These are phyloP conservation scores for Pardosa pseudoannulata DNA, from an alignment of 2,888 invertebrate species.

Conservation along the genomic window DNA sequence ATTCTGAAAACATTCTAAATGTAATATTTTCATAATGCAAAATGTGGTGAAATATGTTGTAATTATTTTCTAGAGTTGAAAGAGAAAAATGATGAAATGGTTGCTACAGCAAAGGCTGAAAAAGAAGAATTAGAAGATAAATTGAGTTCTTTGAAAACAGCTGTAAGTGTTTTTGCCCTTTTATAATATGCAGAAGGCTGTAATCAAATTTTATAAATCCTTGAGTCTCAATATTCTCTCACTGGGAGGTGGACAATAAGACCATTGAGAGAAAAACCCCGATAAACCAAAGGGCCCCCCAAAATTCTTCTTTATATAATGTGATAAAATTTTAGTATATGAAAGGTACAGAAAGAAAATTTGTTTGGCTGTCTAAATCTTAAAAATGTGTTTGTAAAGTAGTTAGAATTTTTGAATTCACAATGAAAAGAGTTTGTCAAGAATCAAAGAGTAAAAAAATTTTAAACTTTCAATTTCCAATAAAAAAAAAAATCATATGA, in stretches of 20 bases:
- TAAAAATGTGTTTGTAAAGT: too few species aligned
- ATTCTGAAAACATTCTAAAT: too few species aligned
- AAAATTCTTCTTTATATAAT: neutral
- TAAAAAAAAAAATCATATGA: too few species aligned
- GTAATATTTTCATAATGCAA: neutral
- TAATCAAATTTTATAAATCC: neutral
- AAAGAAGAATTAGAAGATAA: constrained; percentile 25
- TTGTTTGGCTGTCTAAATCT: too few species aligned
- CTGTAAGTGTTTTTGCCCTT: neutral
- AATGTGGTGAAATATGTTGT: neutral
- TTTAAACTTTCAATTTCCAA: too few species aligned
- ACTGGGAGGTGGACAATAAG: neutral
- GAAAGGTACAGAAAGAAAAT: too few species aligned
- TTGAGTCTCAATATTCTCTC: neutral
- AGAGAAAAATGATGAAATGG: constrained; percentile 42
- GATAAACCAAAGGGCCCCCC: too few species aligned
- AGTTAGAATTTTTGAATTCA: too few species aligned
- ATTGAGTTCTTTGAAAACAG: constrained; percentile 17
- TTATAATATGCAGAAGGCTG: neutral
- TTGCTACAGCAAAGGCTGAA: constrained; percentile 30
- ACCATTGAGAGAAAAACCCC: neutral
- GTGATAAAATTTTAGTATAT: neutral
- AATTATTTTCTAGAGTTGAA: constrained; percentile 33
- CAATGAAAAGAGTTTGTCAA: too few species aligned
- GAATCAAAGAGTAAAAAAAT: too few species aligned